Conservation (phyloP, 2,113 vertebrate species). For the Podilymbus podiceps region DNA sequence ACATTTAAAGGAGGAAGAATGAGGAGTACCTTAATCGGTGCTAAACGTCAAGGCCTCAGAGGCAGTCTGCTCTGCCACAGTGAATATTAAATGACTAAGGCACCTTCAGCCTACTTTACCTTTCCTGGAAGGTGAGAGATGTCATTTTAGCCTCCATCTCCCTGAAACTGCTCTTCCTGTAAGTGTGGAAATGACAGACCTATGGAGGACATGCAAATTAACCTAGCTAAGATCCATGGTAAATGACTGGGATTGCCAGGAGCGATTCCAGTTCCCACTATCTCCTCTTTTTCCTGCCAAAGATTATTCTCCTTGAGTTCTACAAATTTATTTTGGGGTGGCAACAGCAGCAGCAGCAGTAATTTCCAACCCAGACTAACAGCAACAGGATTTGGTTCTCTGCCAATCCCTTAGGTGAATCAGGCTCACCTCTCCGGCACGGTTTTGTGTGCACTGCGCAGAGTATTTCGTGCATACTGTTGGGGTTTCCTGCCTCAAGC, state of each 20-base stretch:
- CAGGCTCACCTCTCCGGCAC: not conserved
- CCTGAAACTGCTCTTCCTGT: not conserved
- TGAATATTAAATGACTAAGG: conserved; percentile 8
- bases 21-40: not conserved
- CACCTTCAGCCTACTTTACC: conserved; percentile 21
- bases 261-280: not conserved
- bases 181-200: conserved; percentile 18
- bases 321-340: not conserved
- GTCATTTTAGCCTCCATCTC: conserved; percentile 38
- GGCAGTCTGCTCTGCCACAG: not conserved
- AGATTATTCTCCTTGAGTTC: not conserved
- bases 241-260: not conserved
- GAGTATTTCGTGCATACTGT: not conserved
- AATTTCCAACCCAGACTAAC: not conserved
- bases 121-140: conserved; percentile 21
- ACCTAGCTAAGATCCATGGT: not conserved
- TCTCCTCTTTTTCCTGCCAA: not conserved
- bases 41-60: conserved; percentile 17
- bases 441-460: not conserved
- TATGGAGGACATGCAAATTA: not conserved
- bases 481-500: not conserved
- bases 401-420: not conserved
- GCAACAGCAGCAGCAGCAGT: not conserved
- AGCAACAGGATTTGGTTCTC: not conserved
- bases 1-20: not conserved